phyloP scores from a whole-genome alignment of 2,797 vertebrate species.

The Australoheros facetus region DNA sequence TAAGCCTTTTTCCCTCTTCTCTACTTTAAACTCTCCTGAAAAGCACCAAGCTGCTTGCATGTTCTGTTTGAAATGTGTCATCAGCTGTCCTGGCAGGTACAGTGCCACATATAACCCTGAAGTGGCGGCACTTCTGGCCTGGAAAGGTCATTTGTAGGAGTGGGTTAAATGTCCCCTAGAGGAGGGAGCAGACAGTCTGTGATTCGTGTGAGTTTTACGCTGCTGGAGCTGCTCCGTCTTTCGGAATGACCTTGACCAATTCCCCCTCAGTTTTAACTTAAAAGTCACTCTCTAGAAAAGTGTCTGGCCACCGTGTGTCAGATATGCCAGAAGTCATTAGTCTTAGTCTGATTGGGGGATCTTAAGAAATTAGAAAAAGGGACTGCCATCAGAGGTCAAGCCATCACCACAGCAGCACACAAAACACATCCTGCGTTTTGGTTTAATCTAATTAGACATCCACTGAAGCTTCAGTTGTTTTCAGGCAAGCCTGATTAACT shows the following conservation, averaged over 20 bases:
- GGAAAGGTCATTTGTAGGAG: conserved; percentile 71
- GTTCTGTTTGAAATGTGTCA: conserved; percentile 75
- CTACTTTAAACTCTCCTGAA: conserved; percentile 54
- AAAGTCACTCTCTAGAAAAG: conserved; percentile 72
- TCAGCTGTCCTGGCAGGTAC: conserved; percentile 76
- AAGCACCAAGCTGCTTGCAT: conserved; percentile 57
- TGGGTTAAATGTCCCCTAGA: conserved; percentile 74
- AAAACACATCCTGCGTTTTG: conserved; percentile 75
- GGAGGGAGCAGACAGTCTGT: conserved; percentile 58
- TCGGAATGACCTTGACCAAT: conserved; percentile 74
- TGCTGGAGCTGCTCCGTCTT: conserved; percentile 59
- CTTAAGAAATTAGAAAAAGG: conserved; percentile 70
- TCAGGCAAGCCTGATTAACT: conserved; percentile 77
- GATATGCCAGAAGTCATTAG: conserved; percentile 75
- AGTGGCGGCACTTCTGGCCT: conserved; percentile 69
- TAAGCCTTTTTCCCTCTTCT: conserved; percentile 49
- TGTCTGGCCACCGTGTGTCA: conserved; percentile 65
- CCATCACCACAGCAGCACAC: conserved; percentile 71
- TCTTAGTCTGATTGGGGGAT: conserved; percentile 70
- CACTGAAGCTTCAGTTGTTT: conserved; percentile 77
- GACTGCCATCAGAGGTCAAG: conserved; percentile 75
- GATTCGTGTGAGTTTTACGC: conserved; percentile 69
- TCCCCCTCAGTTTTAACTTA: conserved; percentile 71
- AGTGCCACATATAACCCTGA: conserved; percentile 74
- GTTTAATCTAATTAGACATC: conserved; percentile 82